phyloP scores from a whole-genome alignment of 2,797 vertebrate species.

The Anableps anableps region DNA sequence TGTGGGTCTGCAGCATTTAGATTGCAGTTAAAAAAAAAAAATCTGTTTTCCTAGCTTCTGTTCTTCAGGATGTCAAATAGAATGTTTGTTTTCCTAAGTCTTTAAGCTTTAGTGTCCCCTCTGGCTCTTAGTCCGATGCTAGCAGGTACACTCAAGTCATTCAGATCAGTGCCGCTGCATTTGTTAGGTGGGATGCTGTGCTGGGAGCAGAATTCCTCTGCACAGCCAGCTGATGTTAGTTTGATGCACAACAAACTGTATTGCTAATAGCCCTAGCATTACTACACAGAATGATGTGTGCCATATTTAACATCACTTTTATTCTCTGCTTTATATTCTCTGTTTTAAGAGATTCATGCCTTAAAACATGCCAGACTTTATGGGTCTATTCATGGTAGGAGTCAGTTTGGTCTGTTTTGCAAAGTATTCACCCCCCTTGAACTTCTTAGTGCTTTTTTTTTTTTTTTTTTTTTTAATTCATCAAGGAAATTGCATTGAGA shows the following conservation, averaged over 20 bases:
- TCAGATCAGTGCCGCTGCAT: neutral
- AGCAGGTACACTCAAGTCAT: neutral
- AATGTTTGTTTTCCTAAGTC: neutral
- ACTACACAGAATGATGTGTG: neutral
- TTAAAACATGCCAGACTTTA: neutral
- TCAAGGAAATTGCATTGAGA: neutral
- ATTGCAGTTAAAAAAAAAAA: too few species aligned
- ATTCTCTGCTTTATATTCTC: neutral
- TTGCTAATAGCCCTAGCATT: neutral
- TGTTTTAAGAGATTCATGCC: neutral
- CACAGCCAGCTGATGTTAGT: neutral
- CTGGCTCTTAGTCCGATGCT: neutral
- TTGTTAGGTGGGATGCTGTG: neutral
- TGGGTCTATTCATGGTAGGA: neutral
- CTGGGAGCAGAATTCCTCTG: neutral
- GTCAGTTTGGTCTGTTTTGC: neutral
- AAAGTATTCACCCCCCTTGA: neutral
- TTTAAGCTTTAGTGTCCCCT: neutral
- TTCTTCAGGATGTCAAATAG: neutral
- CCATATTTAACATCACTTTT: neutral
- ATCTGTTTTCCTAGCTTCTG: neutral
- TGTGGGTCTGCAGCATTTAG: neutral
- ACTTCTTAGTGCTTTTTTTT: neutral
- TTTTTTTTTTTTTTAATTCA: neutral
- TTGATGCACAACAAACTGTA: neutral